These are phyloP conservation scores for Sitta europaea DNA, from an alignment of 2,113 vertebrate genomes.

Conservation along the genomic window DNA sequence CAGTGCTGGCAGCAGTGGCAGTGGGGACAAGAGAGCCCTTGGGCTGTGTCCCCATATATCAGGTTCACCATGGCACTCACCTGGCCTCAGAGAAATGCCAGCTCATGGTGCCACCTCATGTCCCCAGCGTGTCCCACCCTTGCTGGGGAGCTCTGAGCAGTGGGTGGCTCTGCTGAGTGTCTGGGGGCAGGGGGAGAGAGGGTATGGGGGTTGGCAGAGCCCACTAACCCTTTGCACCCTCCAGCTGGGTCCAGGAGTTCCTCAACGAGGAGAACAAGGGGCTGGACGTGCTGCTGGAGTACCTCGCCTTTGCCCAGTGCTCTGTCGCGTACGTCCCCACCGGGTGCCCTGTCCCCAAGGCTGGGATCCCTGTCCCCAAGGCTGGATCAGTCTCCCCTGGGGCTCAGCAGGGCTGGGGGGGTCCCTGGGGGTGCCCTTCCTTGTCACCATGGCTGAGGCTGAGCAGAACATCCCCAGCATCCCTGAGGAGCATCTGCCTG, in stretches of 20 bases:
- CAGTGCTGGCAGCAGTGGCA: neutral
- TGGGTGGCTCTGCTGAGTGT: neutral
- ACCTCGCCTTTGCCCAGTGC: conserved; percentile 86
- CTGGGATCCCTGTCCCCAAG: neutral
- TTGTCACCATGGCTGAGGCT: neutral
- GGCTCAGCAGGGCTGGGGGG: neutral
- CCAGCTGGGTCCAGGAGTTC: conserved; percentile 67
- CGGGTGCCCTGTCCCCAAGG: neutral
- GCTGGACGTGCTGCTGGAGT: conserved; percentile 90
- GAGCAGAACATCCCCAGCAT: neutral
- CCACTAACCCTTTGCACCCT: neutral
- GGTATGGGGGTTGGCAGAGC: neutral
- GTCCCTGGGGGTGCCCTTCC: neutral
- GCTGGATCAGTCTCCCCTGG: neutral
- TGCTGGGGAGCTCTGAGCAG: neutral
- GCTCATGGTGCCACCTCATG: neutral
- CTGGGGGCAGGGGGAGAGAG: neutral
- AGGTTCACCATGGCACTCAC: neutral
- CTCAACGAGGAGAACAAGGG: conserved; percentile 90
- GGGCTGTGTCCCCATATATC: accelerated
- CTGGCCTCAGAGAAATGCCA: neutral
- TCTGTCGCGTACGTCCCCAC: conserved; percentile 77
- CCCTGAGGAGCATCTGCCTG: accelerated
- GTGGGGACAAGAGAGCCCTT: neutral
- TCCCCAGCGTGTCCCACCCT: neutral